A percentile compares a stretch with the other conserved stretches of the same genome.
These are phyloP conservation scores for Caenorhabditis sp. DNA, from an alignment of 2,888 invertebrate species.

Conservation along the genomic window DNA sequence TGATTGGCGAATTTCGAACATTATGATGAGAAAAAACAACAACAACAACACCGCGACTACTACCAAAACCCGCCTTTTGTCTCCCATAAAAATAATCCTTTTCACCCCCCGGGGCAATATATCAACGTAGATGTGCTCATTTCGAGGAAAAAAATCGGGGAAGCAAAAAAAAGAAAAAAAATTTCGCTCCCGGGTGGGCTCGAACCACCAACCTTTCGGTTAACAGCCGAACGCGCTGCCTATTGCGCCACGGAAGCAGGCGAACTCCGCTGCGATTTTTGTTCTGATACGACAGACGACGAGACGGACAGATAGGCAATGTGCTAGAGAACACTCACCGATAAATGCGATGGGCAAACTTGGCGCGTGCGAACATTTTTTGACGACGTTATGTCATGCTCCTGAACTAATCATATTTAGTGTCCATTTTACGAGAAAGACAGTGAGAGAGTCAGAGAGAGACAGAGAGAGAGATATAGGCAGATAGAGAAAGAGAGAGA, in stretches of 20 bases:
- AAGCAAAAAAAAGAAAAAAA: background rate
- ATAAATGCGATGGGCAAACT: slow-evolving; percentile 63
- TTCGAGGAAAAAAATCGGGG: background rate
- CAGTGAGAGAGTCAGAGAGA: slow-evolving; percentile 3
- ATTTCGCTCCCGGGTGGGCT: slow-evolving; percentile 76
- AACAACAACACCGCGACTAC: slow-evolving; percentile 3
- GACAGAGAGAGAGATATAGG: background rate
- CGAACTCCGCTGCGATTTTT: background rate
- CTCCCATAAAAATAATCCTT: background rate
- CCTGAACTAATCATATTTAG: too few species aligned
- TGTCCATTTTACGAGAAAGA: background rate
- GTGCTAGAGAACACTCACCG: slow-evolving; percentile 40
- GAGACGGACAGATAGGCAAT: background rate
- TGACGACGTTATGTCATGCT: background rate
- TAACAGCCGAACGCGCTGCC: slow-evolving; percentile 71
- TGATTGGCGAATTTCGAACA: slow-evolving; percentile 15
- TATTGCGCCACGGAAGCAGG: slow-evolving; percentile 54
- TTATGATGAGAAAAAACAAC: background rate
- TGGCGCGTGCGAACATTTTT: slow-evolving; percentile 62
- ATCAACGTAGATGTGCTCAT: background rate
- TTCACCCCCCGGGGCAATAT: background rate
- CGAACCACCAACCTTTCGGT: slow-evolving; percentile 71
- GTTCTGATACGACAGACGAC: background rate
- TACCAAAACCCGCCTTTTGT: background rate
- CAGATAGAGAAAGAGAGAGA: slow-evolving; percentile 1